Conservation (phyloP, 1,140 invertebrate species). For the Drosophila lacteicornis region DNA sequence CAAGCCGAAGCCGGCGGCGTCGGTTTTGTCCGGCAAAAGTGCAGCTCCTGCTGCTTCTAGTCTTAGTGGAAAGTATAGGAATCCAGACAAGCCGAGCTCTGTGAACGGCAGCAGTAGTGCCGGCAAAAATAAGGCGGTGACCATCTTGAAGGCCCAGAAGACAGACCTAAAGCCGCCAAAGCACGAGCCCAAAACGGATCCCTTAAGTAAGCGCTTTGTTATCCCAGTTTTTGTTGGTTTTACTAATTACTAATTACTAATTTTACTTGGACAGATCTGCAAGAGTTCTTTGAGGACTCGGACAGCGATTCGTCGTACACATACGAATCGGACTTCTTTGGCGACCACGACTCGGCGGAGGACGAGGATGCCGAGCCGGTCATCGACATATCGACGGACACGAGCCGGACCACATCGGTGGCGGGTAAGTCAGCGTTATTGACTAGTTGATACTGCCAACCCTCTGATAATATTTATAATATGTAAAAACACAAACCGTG, state of each 20-base stretch:
- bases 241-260: background rate
- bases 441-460: conserved; percentile 80
- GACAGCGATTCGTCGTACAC: conserved; percentile 64
- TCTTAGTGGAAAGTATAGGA: background rate
- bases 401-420: conserved; percentile 53
- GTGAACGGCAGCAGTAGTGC: conserved; percentile 36
- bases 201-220: conserved; percentile 46
- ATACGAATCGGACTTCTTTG: conserved; percentile 64
- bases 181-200: conserved; percentile 66
- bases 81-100: background rate
- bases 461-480: conserved; percentile 81
- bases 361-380: conserved; percentile 58
- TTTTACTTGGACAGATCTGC: conserved; percentile 33
- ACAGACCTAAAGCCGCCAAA: conserved; percentile 31
- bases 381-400: conserved; percentile 72
- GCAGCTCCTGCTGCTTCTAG: background rate
- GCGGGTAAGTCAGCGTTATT: conserved; percentile 67
- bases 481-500: conserved; percentile 74
- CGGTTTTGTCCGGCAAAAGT: conserved; percentile 8
- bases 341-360: conserved; percentile 43
- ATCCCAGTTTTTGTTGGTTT: background rate
- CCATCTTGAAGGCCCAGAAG: conserved; percentile 62
- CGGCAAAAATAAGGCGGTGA: conserved; percentile 53
- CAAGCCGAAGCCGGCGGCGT: background rate
- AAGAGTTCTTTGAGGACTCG: conserved; percentile 28